Evolutionary conservation across 2,113 vertebrate genomes (phyloP), one percentile per base, ranked within the genome.

Genomic region (Pagrus major): DNA sequence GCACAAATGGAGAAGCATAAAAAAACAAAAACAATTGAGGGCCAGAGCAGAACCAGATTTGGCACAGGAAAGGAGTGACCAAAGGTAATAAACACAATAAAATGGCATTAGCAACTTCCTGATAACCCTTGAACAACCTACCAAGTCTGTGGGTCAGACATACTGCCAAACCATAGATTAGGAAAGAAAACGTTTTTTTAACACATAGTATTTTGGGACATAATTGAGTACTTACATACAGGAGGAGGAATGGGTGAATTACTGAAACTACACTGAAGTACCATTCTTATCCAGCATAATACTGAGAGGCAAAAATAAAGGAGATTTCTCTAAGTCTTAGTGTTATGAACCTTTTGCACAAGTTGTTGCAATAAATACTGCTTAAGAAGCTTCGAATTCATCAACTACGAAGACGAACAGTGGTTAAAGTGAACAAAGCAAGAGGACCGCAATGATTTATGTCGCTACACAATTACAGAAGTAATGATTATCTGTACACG

Each of bases 1-100:
- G 94, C 94, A 95, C 94, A 93, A 87, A 94, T 91, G 88, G 91
- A 94, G 70, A 92, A 89, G 74, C 85, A 37, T 67, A 8, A n/a
- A 23, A 23, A 65, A 39, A n/a, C n/a, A n/a, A 25, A 47, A 54
- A 77, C 16, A n/a, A 11, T 14, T 2, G 11, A 59, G 55, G 58
- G 41, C 44, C 46, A 73, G 73, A 46, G 63, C 55, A 68, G 49
- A 71, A 35, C 51, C 52, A 66, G 51, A 67, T 92, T 94, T 94
- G 93, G 92, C 94, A 93, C 92, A 69, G 73, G 78, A 71, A 68
- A 74, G 82, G 25, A 72, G 56, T 64, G 73, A 86, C 71, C 21
- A 68, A 73, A 79, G 61, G 71, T 72, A 72, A 74, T 80, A 52
- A 70, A 70, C 42, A 71, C 25, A 27, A 66, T 37, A 6, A 74